A percentile compares a stretch with the other conserved stretches of the same genome.
Conservation (phyloP, 2,113 vertebrate species). For the Tringa solitaria region DNA sequence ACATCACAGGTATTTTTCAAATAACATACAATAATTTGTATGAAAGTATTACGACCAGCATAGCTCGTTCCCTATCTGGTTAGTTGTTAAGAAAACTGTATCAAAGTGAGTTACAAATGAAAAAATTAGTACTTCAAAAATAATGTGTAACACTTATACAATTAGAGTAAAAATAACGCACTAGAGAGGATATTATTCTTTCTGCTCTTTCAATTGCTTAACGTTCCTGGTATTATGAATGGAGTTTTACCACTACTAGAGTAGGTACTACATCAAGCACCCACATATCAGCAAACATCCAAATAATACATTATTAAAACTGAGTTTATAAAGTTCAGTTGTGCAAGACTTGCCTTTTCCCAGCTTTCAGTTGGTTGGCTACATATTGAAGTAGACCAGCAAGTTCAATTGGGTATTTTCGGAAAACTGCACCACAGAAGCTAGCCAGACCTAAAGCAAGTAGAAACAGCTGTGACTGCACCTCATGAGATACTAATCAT, state of each 20-base stretch:
- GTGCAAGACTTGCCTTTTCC: conserved; percentile 85
- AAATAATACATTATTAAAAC: neutral
- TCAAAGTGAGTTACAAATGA: neutral
- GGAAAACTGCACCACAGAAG: conserved; percentile 95
- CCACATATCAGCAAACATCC: neutral
- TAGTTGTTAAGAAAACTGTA: neutral
- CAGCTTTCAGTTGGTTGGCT: conserved; percentile 96
- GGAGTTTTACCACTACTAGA: neutral
- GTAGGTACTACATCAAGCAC: rapidly evolving
- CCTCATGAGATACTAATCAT: neutral
- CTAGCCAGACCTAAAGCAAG: conserved; percentile 85
- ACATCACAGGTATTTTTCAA: neutral
- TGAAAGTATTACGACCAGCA: neutral
- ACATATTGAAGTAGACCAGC: conserved; percentile 97
- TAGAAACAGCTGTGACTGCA: neutral
- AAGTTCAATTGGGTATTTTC: conserved; percentile 98
- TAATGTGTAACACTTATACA: neutral
- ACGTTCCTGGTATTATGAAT: neutral
- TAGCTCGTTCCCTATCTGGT: neutral
- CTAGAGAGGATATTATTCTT: neutral
- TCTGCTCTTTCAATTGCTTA: neutral
- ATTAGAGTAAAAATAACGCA: neutral
- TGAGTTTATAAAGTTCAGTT: neutral
- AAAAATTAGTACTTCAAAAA: neutral
- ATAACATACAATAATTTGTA: neutral